Percentiles rank a stretch among this genome's conserved stretches.
Evolutionary conservation across 2,113 vertebrate genomes (phyloP).

Genomic region (Oriolus oriolus): DNA sequence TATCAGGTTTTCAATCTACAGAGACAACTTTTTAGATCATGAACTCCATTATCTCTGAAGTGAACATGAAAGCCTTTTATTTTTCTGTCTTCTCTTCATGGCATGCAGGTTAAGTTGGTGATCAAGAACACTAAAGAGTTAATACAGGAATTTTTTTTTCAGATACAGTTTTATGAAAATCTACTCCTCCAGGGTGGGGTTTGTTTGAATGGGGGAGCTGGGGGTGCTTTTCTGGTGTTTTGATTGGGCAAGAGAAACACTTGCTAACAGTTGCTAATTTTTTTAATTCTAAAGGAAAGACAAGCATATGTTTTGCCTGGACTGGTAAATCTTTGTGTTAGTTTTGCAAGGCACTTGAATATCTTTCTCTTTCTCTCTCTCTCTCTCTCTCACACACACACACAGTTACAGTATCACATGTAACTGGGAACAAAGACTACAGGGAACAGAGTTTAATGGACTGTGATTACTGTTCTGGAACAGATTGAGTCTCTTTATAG

Average conservation of each 20-base stretch:
- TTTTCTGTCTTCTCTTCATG: neutral
- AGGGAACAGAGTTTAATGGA: slow-evolving; percentile 87
- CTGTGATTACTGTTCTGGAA: slow-evolving; percentile 89
- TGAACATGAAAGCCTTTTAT: neutral
- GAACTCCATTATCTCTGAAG: neutral
- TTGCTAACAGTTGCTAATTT: neutral
- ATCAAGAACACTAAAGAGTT: neutral
- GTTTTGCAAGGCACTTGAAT: slow-evolving; percentile 6
- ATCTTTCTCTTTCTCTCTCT: slow-evolving; percentile 13
- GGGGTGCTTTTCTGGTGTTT: neutral
- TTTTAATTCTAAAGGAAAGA: neutral
- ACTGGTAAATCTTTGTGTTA: neutral
- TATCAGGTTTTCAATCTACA: neutral
- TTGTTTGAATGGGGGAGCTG: neutral
- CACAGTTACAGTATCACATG: slow-evolving; percentile 63
- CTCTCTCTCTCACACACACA: slow-evolving; percentile 3
- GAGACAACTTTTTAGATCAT: neutral
- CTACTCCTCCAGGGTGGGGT: neutral
- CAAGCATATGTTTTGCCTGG: neutral
- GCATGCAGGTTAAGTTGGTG: neutral
- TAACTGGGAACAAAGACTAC: slow-evolving; percentile 83
- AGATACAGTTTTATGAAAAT: neutral
- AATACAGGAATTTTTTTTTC: neutral
- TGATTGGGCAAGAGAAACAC: neutral
- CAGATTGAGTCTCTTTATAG: slow-evolving; percentile 84